Percentiles rank a stretch among this genome's conserved stretches.
Evolutionary conservation across 2,797 vertebrate genomes (phyloP).

Genomic region (Tangara arthus): DNA sequence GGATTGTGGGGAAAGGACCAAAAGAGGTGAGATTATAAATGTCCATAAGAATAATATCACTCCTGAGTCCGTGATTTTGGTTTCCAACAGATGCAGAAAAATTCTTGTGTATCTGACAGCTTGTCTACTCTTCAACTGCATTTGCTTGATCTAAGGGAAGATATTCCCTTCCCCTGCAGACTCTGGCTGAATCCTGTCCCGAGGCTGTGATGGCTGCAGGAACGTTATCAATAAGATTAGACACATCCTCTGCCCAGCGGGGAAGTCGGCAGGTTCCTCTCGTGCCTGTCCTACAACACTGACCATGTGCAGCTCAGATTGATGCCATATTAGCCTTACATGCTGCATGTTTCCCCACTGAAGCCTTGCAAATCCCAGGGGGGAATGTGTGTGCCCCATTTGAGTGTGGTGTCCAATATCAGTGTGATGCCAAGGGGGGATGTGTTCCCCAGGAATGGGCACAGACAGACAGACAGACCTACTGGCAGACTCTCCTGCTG

Average conservation of each 20-base stretch:
- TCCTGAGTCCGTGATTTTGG: background rate
- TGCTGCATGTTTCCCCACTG: fast-evolving
- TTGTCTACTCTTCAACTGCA: background rate
- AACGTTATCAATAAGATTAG: background rate
- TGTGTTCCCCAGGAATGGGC: background rate
- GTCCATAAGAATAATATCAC: background rate
- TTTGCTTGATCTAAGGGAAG: background rate
- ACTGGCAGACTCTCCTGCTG: background rate
- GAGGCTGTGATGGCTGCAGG: background rate
- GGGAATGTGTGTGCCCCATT: fast-evolving
- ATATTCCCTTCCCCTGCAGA: background rate
- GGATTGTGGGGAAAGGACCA: background rate
- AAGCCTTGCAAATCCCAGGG: background rate
- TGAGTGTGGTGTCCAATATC: fast-evolving
- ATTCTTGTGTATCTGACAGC: background rate
- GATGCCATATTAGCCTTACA: fast-evolving
- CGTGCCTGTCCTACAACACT: fast-evolving
- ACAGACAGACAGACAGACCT: background rate
- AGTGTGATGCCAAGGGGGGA: fast-evolving
- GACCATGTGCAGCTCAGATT: background rate
- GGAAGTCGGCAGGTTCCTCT: background rate
- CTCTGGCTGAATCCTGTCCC: background rate
- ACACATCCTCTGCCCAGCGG: background rate
- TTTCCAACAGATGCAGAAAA: background rate
- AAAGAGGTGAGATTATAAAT: background rate